A percentile compares a stretch with the other conserved stretches of the same genome.
Conservation (phyloP, 2,113 vertebrate genomes). For the Xenopus borealis region DNA sequence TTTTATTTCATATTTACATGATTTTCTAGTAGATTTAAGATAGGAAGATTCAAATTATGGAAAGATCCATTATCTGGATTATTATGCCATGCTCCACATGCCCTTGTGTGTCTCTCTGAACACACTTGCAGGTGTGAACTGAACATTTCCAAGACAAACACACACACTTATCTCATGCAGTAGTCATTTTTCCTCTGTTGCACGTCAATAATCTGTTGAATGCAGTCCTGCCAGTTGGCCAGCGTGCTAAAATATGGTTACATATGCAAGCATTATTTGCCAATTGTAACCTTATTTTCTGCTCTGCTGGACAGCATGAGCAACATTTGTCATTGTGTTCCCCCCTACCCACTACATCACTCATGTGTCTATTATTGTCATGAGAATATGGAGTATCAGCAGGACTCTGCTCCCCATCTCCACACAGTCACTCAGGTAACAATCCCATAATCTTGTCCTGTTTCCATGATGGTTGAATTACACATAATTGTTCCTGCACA, state of each 20-base stretch:
- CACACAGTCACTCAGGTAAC: conserved; percentile 91
- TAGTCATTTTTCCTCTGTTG: conserved; percentile 35
- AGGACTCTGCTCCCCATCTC: conserved; percentile 70
- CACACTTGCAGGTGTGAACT: not conserved
- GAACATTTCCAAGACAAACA: conserved; percentile 23
- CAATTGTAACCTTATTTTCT: conserved; percentile 95
- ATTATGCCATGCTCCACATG: not conserved
- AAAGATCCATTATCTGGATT: too few species aligned
- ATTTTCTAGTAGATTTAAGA: too few species aligned
- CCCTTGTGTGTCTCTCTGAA: not conserved
- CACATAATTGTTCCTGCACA: conserved; percentile 94
- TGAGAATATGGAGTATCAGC: conserved; percentile 74
- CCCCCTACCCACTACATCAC: conserved; percentile 65
- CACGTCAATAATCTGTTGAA: conserved; percentile 37
- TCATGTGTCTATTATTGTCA: conserved; percentile 78
- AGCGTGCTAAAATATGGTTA: conserved; percentile 85
- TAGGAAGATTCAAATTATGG: too few species aligned
- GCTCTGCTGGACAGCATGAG: conserved; percentile 91
- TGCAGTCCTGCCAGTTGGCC: conserved; percentile 62
- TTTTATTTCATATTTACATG: too few species aligned
- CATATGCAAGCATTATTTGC: conserved; percentile 97
- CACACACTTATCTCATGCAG: conserved; percentile 7
- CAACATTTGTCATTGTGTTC: conserved; percentile 80
- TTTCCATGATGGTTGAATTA: conserved; percentile 92
- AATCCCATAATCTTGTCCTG: conserved; percentile 91